Evolutionary conservation across 2,888 invertebrate genomes (phyloP).

Genomic region (Eristalinus aeneus): DNA sequence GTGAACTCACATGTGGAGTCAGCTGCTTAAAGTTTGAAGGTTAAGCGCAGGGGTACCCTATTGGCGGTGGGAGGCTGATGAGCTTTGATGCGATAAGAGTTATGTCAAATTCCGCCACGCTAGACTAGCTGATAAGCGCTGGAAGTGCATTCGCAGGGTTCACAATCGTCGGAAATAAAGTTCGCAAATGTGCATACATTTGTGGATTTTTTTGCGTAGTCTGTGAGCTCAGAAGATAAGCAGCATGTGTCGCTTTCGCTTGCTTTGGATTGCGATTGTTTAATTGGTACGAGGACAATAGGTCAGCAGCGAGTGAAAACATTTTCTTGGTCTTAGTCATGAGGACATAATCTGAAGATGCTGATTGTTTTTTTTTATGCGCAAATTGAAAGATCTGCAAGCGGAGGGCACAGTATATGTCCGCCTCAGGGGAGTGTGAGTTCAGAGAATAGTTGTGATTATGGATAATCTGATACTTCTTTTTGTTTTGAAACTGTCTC

Average conservation of each 20-base stretch:
- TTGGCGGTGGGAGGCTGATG: conserved; percentile 3
- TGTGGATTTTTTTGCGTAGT: not conserved
- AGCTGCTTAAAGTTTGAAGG: conserved; percentile 29
- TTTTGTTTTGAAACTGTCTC: no score
- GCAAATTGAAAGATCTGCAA: not conserved
- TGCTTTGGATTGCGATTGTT: not conserved
- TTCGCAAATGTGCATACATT: not conserved
- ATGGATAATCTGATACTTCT: no score
- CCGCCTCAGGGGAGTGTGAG: no score
- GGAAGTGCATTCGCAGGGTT: conserved; percentile 9
- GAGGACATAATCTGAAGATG: not conserved
- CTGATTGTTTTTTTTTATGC: not conserved
- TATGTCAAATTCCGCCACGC: conserved; percentile 43
- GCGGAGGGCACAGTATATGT: no score
- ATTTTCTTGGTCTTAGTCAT: not conserved
- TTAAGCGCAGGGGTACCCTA: conserved; percentile 9
- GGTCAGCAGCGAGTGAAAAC: conserved; percentile 9
- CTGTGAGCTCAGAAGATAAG: conserved; percentile 14
- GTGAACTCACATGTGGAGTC: not conserved
- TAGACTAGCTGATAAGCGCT: conserved; percentile 46
- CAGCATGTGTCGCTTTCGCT: conserved; percentile 14
- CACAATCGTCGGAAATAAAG: conserved; percentile 10
- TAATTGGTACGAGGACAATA: conserved; percentile 4
- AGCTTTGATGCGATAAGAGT: conserved; percentile 47
- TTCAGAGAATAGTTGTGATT: no score